Evolutionary conservation across 2,797 vertebrate species (phyloP).

Genomic region (Melanotaenia trifasciata): DNA sequence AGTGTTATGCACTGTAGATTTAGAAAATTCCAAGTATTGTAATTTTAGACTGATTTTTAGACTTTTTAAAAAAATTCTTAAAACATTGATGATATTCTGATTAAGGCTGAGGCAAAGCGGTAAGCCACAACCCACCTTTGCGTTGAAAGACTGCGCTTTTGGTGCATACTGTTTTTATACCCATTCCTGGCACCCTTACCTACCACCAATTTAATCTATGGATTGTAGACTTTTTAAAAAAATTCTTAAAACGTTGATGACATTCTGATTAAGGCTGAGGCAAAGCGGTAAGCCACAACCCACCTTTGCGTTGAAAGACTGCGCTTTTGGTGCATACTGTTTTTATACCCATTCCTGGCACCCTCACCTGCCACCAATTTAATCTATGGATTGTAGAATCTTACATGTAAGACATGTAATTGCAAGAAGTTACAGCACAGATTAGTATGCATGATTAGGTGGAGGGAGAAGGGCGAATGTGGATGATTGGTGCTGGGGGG

Average conservation of each 20-base stretch:
- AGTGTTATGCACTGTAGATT: background rate
- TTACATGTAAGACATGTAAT: background rate
- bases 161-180: no score
- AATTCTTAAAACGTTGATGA: background rate
- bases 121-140: no score
- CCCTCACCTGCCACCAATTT: background rate
- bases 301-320: no score
- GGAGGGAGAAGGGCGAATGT: slow-evolving; percentile 29
- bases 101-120: background rate
- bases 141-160: no score
- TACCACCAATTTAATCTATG: background rate
- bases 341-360: background rate
- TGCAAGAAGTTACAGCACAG: slow-evolving; percentile 31
- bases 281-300: background rate
- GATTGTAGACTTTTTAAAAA: background rate
- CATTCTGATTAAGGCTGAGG: background rate
- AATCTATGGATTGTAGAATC: background rate
- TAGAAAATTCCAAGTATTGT: no score
- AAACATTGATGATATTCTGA: background rate
- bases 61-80: no score
- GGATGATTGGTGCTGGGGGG: slow-evolving; percentile 17
- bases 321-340: no score
- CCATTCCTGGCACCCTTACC: background rate
- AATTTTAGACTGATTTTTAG: no score
- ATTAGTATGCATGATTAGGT: slow-evolving; percentile 59